Percentiles rank a stretch among this genome's conserved stretches.
phyloP scores from a whole-genome alignment of 37 sponge, comb jelly and placozoan genomes.

The Chondrosia reniformis region DNA sequence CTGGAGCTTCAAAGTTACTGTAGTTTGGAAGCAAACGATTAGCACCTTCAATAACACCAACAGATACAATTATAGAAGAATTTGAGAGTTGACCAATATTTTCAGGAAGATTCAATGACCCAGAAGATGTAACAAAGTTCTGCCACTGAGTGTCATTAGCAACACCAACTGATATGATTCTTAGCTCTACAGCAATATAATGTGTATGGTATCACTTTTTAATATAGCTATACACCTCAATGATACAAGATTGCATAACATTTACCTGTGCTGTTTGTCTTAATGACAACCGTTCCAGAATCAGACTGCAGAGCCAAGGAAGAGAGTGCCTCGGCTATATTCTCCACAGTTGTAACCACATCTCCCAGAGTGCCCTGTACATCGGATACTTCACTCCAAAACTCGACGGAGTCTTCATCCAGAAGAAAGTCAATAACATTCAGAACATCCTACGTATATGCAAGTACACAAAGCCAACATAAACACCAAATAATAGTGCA shows the following conservation, averaged over 20 bases:
- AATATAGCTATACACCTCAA: no score
- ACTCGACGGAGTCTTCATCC: not conserved
- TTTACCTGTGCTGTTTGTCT: not conserved
- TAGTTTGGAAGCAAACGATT: not conserved
- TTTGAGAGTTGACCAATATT: not conserved
- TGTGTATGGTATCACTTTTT: no score
- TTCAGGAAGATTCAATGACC: not conserved
- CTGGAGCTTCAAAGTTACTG: not conserved
- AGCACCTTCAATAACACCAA: not conserved
- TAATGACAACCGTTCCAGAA: not conserved
- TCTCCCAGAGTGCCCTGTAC: not conserved
- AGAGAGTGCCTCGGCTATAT: not conserved
- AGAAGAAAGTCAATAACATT: not conserved
- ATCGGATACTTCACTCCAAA: not conserved
- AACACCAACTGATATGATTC: not conserved
- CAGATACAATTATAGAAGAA: not conserved
- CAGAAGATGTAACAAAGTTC: not conserved
- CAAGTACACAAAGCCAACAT: no score
- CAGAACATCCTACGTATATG: conserved; percentile 8
- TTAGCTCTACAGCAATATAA: not conserved
- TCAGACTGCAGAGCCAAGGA: not conserved
- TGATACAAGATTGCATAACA: not conserved
- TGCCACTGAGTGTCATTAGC: not conserved
- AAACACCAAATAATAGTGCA: no score
- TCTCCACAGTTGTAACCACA: not conserved